Conservation (phyloP, 53 echinoderm and acorn worm genomes). For the Paelopatides confundens region DNA sequence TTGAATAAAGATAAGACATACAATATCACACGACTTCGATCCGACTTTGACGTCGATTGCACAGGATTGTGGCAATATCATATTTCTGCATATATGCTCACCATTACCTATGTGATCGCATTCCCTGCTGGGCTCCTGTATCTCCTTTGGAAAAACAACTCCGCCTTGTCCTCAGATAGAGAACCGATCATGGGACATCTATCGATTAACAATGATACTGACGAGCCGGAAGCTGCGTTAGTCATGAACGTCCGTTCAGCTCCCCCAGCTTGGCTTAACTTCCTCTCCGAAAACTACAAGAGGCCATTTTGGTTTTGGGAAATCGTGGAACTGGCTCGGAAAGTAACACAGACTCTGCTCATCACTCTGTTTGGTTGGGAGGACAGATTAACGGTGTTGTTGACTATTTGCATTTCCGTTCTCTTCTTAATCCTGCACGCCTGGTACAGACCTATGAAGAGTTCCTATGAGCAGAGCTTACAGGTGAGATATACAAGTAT, state of each 20-base stretch:
- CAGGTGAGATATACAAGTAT: conserved; percentile 14
- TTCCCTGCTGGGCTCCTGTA: conserved; percentile 55
- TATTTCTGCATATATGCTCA: conserved; percentile 47
- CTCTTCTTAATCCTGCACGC: not conserved
- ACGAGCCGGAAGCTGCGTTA: not conserved
- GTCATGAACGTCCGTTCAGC: not conserved
- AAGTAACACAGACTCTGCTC: not conserved
- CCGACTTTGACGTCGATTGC: conserved; percentile 65
- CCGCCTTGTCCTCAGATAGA: not conserved
- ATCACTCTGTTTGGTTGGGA: conserved; percentile 17
- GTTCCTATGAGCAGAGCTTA: not conserved
- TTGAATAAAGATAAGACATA: not conserved
- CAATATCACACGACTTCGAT: conserved; percentile 24
- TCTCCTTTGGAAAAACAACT: conserved; percentile 28
- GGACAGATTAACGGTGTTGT: not conserved
- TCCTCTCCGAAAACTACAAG: conserved; percentile 23
- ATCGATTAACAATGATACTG: no score
- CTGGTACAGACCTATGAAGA: not conserved
- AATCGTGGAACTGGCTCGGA: conserved; percentile 17
- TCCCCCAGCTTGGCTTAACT: not conserved
- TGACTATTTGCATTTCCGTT: not conserved
- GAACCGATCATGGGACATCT: not conserved
- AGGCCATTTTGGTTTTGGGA: conserved; percentile 19
- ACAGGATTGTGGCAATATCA: not conserved
- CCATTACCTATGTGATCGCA: conserved; percentile 57